Conservation (phyloP, 2,888 invertebrate species). For the Tupiocoris notatus region DNA sequence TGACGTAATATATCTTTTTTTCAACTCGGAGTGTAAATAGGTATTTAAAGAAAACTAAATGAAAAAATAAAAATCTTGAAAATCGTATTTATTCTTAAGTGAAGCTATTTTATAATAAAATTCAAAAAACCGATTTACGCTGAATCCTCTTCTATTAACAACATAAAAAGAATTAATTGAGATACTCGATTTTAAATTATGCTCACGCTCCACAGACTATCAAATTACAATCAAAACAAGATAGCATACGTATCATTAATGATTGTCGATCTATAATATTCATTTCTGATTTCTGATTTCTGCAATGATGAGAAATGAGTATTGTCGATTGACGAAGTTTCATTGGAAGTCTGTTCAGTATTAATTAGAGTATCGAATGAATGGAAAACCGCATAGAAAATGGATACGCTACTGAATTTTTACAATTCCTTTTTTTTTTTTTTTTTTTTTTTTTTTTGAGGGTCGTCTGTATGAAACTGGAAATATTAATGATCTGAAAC, state of each 20-base stretch:
- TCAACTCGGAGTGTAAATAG: conserved; percentile 28
- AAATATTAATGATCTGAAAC: too few species aligned
- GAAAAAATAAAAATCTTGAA: conserved; percentile 12
- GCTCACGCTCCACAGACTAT: conserved; percentile 45
- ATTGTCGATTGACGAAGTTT: not conserved
- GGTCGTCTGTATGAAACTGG: too few species aligned
- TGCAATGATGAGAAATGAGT: not conserved
- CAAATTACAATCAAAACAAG: conserved; percentile 45
- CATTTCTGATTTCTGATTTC: not conserved
- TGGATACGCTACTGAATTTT: too few species aligned
- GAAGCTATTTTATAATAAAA: conserved; percentile 27
- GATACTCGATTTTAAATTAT: conserved; percentile 22
- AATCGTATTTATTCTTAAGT: conserved; percentile 18
- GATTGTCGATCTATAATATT: not conserved
- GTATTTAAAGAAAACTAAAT: not conserved
- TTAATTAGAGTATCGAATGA: not conserved
- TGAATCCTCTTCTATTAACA: conserved; percentile 22
- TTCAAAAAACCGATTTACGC: not conserved
- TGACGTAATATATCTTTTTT: conserved; percentile 6
- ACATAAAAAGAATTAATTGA: conserved; percentile 17
- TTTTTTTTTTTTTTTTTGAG: too few species aligned
- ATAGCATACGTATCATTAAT: not conserved
- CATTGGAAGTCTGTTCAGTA: not conserved
- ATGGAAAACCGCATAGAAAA: not conserved
- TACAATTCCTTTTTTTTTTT: too few species aligned